These are phyloP conservation scores for Euthynnus affinis DNA, from an alignment of 2,797 vertebrate species.

Conservation along the genomic window DNA sequence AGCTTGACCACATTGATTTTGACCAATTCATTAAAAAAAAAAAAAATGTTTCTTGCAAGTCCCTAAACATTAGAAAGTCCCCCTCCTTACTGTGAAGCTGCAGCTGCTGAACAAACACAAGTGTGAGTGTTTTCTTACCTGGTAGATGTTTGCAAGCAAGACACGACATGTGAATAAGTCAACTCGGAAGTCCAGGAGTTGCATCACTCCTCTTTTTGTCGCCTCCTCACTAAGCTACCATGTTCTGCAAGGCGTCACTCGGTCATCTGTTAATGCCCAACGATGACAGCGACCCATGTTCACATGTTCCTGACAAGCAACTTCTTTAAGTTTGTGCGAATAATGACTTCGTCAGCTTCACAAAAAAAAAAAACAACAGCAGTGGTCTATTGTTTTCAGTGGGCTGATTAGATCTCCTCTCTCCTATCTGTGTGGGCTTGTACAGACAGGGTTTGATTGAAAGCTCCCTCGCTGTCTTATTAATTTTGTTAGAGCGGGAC, in stretches of 20 bases:
- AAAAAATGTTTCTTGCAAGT: neutral
- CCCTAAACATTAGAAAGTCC: neutral
- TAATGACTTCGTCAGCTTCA: neutral
- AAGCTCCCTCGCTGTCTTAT: neutral
- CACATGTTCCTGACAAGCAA: neutral
- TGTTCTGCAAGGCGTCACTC: neutral
- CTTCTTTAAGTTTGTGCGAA: too few relatives aligned
- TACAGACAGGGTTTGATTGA: neutral
- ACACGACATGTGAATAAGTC: neutral
- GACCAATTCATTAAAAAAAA: too few relatives aligned
- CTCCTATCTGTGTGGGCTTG: too few relatives aligned
- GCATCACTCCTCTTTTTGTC: too few relatives aligned
- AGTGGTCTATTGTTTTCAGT: too few relatives aligned
- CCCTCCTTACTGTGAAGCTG: too few relatives aligned
- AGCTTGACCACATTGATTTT: neutral
- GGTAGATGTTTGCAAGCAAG: neutral
- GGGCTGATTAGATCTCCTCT: too few relatives aligned
- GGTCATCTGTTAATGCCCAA: too few relatives aligned
- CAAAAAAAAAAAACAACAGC: neutral
- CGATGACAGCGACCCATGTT: neutral
- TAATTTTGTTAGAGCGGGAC: too few relatives aligned
- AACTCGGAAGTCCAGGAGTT: neutral
- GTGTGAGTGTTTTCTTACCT: neutral
- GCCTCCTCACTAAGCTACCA: neutral
- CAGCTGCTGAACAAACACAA: too few relatives aligned